Percentiles rank a stretch among this genome's conserved stretches.
phyloP scores from a whole-genome alignment of 2,888 invertebrate species.

The Pharmacophagus antenor region DNA sequence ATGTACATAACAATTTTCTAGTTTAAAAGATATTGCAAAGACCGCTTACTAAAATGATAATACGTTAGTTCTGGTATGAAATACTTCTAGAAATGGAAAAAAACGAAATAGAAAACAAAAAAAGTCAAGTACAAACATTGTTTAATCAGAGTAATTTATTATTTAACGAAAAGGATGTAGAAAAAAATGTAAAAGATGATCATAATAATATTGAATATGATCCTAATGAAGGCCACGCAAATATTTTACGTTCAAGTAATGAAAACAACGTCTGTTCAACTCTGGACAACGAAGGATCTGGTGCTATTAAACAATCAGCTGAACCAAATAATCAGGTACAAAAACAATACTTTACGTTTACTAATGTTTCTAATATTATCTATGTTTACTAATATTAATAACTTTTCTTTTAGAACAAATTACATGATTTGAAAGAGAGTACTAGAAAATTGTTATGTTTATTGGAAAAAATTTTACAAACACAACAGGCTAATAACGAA shows the following conservation, averaged over 20 bases:
- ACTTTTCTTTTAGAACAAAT: constrained; percentile 34
- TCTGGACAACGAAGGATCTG: not conserved
- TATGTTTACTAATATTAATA: not conserved
- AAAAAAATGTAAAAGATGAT: constrained; percentile 9
- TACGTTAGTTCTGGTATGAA: not conserved
- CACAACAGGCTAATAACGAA: constrained; percentile 40
- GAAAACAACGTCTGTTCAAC: not conserved
- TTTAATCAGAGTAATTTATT: constrained; percentile 12
- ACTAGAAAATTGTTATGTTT: constrained; percentile 57
- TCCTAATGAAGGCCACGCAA: not conserved
- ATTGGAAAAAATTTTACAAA: constrained; percentile 59
- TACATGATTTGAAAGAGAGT: constrained; percentile 52
- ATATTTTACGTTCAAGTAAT: not conserved
- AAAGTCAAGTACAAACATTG: not conserved
- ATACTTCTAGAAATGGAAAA: constrained; percentile 10
- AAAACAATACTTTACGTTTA: not conserved
- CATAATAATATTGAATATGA: constrained; percentile 1
- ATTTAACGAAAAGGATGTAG: constrained; percentile 6
- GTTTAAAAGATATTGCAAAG: not conserved
- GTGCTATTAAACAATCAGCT: constrained; percentile 1
- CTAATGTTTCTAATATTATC: no score
- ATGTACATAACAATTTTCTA: constrained; percentile 4
- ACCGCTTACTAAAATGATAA: not conserved
- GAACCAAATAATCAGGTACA: constrained; percentile 6
- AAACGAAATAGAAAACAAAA: not conserved